Conservation (phyloP, 2,888 invertebrate genomes). For the Phyto melanocephala region DNA sequence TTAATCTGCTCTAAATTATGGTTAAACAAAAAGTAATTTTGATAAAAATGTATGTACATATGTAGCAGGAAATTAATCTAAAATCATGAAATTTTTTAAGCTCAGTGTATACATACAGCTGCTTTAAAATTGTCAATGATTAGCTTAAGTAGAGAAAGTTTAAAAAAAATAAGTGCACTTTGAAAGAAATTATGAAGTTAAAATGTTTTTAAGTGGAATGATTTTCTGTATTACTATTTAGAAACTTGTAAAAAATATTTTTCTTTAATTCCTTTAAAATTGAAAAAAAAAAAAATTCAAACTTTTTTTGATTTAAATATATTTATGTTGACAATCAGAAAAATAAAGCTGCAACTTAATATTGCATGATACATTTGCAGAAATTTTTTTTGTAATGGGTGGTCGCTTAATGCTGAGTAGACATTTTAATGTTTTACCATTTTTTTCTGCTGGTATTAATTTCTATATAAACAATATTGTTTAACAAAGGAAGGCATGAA, state of each 20-base stretch:
- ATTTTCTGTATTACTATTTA: too few species aligned
- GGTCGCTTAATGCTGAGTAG: slow-evolving; percentile 7
- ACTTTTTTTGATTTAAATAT: too few species aligned
- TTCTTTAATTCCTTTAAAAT: too few species aligned
- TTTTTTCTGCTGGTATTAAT: background rate
- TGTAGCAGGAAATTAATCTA: background rate
- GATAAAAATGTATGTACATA: background rate
- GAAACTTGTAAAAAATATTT: too few species aligned
- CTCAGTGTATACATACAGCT: too few species aligned
- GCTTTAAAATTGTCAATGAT: background rate
- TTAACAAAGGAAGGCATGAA: background rate
- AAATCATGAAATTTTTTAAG: background rate
- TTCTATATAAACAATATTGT: background rate
- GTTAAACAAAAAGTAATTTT: background rate
- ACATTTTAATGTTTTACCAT: background rate
- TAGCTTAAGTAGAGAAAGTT: background rate
- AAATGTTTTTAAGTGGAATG: too few species aligned
- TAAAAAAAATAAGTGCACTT: background rate
- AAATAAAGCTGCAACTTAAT: slow-evolving; percentile 16
- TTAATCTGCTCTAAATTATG: background rate
- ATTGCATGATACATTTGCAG: slow-evolving; percentile 23
- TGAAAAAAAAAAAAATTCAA: too few species aligned
- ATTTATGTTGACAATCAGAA: too few species aligned
- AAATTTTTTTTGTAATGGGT: slow-evolving; percentile 22
- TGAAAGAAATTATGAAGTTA: background rate